These are phyloP conservation scores for Prietella phreatophila DNA, from an alignment of 2,113 vertebrate genomes.

Conservation along the genomic window DNA sequence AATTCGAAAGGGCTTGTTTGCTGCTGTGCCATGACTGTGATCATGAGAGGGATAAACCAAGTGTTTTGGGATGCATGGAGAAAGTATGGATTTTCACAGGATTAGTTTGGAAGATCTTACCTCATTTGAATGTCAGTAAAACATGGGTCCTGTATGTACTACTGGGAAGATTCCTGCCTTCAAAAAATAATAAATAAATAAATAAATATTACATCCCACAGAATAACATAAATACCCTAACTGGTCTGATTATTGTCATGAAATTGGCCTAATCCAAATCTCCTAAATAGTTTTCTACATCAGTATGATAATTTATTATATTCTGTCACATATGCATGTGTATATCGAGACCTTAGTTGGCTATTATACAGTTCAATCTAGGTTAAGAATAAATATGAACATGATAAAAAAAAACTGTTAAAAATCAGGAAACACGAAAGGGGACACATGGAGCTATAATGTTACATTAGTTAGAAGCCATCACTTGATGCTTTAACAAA, in stretches of 20 bases:
- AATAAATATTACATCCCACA: neutral
- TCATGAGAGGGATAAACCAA: conserved; percentile 22
- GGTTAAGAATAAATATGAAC: neutral
- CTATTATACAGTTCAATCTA: neutral
- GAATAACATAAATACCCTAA: neutral
- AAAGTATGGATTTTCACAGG: neutral
- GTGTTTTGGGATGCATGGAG: conserved; percentile 8
- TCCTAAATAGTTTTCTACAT: neutral
- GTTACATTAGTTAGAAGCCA: neutral
- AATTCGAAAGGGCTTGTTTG: conserved; percentile 47
- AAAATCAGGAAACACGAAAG: neutral
- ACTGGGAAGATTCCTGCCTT: neutral
- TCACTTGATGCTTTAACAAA: neutral
- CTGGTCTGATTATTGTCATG: neutral
- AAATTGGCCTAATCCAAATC: neutral
- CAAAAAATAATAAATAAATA: neutral
- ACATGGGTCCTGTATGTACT: neutral
- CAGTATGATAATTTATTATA: neutral
- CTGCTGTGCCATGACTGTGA: conserved; percentile 29
- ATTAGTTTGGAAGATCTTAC: conserved; percentile 6
- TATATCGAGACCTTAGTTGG: neutral
- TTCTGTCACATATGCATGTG: no score
- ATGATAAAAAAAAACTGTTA: neutral
- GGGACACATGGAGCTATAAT: neutral
- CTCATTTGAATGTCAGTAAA: neutral